Conservation (phyloP, 2,888 invertebrate species). For the Polydrusus cervinus region DNA sequence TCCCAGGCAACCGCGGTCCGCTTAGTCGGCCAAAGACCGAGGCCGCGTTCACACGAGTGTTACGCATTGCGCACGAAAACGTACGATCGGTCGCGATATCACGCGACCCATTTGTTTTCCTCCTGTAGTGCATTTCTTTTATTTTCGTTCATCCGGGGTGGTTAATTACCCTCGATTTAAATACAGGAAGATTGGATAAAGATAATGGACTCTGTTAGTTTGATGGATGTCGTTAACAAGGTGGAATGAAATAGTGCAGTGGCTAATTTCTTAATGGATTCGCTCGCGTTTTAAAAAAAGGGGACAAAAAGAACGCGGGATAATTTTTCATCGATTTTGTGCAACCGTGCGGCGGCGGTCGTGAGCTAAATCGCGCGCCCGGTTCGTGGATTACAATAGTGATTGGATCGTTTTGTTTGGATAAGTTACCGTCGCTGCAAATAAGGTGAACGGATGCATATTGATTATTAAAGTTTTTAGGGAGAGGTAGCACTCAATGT, state of each 20-base stretch:
- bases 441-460: slow-evolving; percentile 46
- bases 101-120: slow-evolving; percentile 35
- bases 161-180: slow-evolving; percentile 15
- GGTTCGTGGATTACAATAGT: slow-evolving; percentile 48
- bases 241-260: slow-evolving; percentile 29
- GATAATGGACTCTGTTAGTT: neutral
- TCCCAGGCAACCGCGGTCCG: slow-evolving; percentile 42
- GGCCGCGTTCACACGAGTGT: slow-evolving; percentile 14
- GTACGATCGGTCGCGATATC: slow-evolving; percentile 34
- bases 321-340: slow-evolving; percentile 57
- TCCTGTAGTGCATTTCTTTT: slow-evolving; percentile 31
- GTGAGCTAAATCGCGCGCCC: slow-evolving; percentile 37
- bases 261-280: slow-evolving; percentile 26
- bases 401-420: slow-evolving; percentile 47
- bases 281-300: slow-evolving; percentile 26
- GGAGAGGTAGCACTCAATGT: neutral
- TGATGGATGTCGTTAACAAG: neutral
- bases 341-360: slow-evolving; percentile 39
- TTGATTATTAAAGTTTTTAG: slow-evolving; percentile 34
- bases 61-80: slow-evolving; percentile 14
- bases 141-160: slow-evolving; percentile 10
- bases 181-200: slow-evolving; percentile 17
- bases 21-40: slow-evolving; percentile 47
- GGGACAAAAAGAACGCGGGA: slow-evolving; percentile 38
- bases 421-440: slow-evolving; percentile 41